Percentiles rank a stretch among this genome's conserved stretches.
phyloP scores from a whole-genome alignment of 30 jellyfish, hydroid and myxozoan genomes.

The Hydractinia echinata region DNA sequence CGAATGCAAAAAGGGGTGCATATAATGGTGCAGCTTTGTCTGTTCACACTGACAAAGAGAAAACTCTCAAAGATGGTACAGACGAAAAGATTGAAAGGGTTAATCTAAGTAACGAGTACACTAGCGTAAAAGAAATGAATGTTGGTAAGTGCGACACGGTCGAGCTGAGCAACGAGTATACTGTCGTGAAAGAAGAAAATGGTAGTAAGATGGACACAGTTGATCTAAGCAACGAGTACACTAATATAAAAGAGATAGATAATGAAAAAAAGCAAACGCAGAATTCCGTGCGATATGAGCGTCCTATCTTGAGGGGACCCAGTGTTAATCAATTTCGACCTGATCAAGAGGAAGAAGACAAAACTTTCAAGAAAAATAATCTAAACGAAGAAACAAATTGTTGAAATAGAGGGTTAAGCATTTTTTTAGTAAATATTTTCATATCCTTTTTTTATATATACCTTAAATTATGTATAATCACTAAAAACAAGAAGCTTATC shows the following conservation, averaged over 20 bases:
- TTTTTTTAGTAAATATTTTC: too few relatives aligned
- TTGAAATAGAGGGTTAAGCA: not conserved
- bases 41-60: not conserved
- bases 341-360: constrained; percentile 6
- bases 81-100: not conserved
- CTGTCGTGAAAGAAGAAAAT: not conserved
- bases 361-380: constrained; percentile 5
- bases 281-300: too few relatives aligned
- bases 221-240: not conserved
- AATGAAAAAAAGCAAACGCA: too few relatives aligned
- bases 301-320: constrained; percentile 15
- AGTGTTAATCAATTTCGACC: constrained; percentile 9
- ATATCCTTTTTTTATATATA: too few relatives aligned
- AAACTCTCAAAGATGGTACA: not conserved
- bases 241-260: not conserved
- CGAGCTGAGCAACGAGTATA: not conserved
- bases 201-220: not conserved
- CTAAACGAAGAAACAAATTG: constrained; percentile 6
- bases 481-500: too few relatives aligned
- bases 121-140: not conserved
- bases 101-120: not conserved
- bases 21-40: not conserved
- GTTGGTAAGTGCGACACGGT: not conserved
- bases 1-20: not conserved
- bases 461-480: too few relatives aligned